Evolutionary conservation across 2,888 invertebrate species (phyloP), one percentile per base, ranked within the genome.

Genomic region (Nesidiocoris tenuis): DNA sequence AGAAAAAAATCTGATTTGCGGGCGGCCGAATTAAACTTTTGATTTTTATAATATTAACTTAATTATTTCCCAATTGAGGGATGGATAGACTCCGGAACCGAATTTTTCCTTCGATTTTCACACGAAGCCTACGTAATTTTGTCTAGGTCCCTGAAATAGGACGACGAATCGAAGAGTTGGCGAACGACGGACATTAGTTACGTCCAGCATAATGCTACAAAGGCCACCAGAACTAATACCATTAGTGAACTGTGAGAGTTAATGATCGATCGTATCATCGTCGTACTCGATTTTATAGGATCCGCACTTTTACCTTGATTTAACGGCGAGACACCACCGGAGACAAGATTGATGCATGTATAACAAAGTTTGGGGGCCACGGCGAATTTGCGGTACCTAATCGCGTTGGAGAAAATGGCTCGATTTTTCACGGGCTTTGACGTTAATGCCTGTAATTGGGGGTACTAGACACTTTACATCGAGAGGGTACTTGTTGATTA

Each of bases 261-360:
- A 59, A 59, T 59, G 59, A 59, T 59, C 59, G 59, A 59, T 59
- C 59, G 59, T 59, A 59, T 59, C 59, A 59, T 18, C 3, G 39
- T 39, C 12, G 39, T 39, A 7, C 39, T 39, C 39, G 39, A 39
- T 39, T 39, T 39, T 39, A 39, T 39, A 7, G 39, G 39, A 39
- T 39, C 39, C 39, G 7, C 3, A 3, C n/a, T 59, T 59, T 59
- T 59, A 3, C 59, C n/a, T 59, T 7, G 12, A n/a, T n/a, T n/a
- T 59, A 59, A 59, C n/a, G 18, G n/a, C 59, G 59, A 59, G 59
- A 17, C 59, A 17, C 59, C 59, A 5, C 59, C n/a, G n/a, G n/a
- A n/a, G 3, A 18, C n/a, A 59, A 59, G 59, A 59, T 59, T 59
- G 59, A 59, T 59, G 59, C 59, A 17, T n/a, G 59, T 18, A 18